These are phyloP conservation scores for Ophonus ardosiacus DNA, from an alignment of 2,888 invertebrate species.

Conservation along the genomic window DNA sequence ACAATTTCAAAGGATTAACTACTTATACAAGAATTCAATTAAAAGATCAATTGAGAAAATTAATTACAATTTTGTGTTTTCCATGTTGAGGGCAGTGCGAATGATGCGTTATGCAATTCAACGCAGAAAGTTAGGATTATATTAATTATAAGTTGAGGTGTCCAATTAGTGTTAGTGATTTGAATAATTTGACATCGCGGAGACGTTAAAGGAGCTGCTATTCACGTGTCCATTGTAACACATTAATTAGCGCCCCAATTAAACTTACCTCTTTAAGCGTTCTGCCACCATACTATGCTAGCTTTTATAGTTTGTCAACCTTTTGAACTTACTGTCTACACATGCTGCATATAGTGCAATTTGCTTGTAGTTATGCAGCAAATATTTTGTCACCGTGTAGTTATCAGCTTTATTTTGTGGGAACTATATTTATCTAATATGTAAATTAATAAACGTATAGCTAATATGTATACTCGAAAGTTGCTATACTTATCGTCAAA, in stretches of 20 bases:
- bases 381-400: too few species aligned
- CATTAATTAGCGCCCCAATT: constrained; percentile 19
- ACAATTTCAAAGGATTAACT: too few species aligned
- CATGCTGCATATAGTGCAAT: background rate
- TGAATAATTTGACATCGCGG: background rate
- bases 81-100: background rate
- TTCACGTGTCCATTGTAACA: constrained; percentile 10
- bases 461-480: too few species aligned
- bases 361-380: too few species aligned
- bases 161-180: constrained; percentile 33
- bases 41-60: background rate
- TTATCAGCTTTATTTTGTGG: too few species aligned
- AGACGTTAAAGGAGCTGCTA: constrained; percentile 3
- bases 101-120: background rate
- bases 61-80: background rate
- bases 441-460: too few species aligned
- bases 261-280: constrained; percentile 3
- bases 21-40: too few species aligned
- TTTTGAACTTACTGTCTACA: background rate
- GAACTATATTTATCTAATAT: too few species aligned
- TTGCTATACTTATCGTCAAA: too few species aligned
- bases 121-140: constrained; percentile 15
- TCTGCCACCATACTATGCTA: background rate
- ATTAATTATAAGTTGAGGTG: constrained; percentile 39
- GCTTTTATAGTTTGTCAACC: constrained; percentile 14